phyloP scores from a whole-genome alignment of 1,140 invertebrate genomes.

The Sminthurides bifidus region DNA sequence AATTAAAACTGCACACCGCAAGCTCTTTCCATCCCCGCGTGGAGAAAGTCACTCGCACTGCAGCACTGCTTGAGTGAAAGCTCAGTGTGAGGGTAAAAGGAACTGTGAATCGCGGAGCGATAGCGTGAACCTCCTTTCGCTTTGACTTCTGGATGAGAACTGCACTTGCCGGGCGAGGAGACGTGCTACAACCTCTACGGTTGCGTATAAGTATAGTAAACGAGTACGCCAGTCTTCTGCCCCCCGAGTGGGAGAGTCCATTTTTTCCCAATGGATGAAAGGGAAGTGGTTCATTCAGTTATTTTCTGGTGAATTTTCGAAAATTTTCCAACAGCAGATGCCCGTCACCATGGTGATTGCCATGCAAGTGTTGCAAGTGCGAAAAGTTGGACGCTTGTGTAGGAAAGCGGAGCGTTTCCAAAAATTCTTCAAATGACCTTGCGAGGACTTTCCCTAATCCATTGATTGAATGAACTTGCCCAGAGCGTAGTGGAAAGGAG shows the following conservation, averaged over 20 bases:
- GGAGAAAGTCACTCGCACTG: too few species aligned
- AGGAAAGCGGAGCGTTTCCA: background rate
- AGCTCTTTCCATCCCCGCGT: too few species aligned
- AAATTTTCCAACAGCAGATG: too few species aligned
- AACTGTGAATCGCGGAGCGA: too few species aligned
- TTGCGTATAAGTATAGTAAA: constrained; percentile 32
- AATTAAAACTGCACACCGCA: too few species aligned
- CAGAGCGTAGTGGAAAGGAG: constrained; percentile 24
- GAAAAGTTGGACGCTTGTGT: background rate
- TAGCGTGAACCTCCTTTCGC: background rate
- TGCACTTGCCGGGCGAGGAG: constrained; percentile 13
- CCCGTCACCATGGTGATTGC: background rate
- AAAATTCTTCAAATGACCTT: constrained; percentile 27
- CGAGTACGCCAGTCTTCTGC: constrained; percentile 32
- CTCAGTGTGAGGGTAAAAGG: too few species aligned
- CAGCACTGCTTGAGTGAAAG: too few species aligned
- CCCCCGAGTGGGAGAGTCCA: constrained; percentile 30
- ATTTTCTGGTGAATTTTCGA: too few species aligned
- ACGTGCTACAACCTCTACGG: constrained; percentile 23
- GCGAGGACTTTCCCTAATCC: constrained; percentile 21
- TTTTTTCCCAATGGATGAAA: constrained; percentile 4
- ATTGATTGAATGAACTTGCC: constrained; percentile 25
- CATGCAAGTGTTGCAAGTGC: constrained; percentile 3
- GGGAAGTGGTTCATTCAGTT: constrained; percentile 5
- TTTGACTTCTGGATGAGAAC: background rate